Evolutionary conservation across 2,797 vertebrate species (phyloP), one percentile per base, ranked within the genome.

Genomic region (Furcifer pardalis): DNA sequence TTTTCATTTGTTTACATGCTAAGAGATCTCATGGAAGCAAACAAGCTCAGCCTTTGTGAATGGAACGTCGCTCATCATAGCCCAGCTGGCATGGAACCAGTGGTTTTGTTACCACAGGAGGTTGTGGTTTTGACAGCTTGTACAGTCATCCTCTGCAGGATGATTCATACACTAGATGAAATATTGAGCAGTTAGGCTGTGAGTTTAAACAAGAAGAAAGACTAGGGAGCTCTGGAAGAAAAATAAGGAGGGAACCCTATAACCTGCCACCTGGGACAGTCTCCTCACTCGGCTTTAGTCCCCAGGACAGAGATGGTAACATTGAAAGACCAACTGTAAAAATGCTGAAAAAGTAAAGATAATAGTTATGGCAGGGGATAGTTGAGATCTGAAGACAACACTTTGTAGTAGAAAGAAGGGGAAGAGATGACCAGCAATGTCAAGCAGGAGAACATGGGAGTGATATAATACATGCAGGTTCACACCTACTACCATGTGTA

Each of bases 1-100:
- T 19, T 3, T 84, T 60, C 21, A 0, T 90, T 81, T 92, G 77
- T 91, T 91, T 90, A 89, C 74, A 80, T 91, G 77, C 65, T 81
- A 32, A 52, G 91, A 85, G 60, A 66, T 44, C 80, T 88, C 85
- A 65, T 49, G 71, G 84, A 77, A 75, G 73, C 92, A 87, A 84
- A 72, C 25, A 63, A 84, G 65, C 65, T 40, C 0, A 0, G 56
- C 49, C 68, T 86, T 88, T 83, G 77, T 79, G 46, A 81, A 4
- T 77, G 59, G 7, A 44, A 42, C n/a, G 8, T 76, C 65, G 79
- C 44, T 82, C 40, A 68, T 88, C 79, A 75, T 71, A 59, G 71
- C 25, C 32, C 1, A 12, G 62, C 60, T 87, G 25, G 44, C 82
- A 86, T 40, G 13, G 0, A 81, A 74, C 69, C 89, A 84, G 82